phyloP scores from a whole-genome alignment of 2,888 invertebrate genomes.

The Leucoptera coffeella region DNA sequence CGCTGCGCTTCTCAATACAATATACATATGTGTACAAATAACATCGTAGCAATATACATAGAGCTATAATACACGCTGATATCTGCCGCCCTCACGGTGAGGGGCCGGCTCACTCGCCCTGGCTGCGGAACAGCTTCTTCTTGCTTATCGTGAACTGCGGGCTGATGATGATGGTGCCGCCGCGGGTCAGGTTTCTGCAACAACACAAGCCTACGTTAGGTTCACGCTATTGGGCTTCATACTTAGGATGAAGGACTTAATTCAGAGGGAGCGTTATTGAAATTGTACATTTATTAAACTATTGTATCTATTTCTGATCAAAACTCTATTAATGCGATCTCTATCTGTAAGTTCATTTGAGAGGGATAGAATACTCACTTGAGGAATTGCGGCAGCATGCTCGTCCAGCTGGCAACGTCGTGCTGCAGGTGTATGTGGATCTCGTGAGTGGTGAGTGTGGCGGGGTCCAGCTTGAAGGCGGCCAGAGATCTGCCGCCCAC shows the following conservation, averaged over 20 bases:
- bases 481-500: slow-evolving; percentile 75
- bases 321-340: too few relatives aligned
- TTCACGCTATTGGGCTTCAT: slow-evolving; percentile 1
- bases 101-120: slow-evolving; percentile 51
- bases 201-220: slow-evolving; percentile 7
- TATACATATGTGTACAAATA: slow-evolving; percentile 52
- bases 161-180: slow-evolving; percentile 84
- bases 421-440: slow-evolving; percentile 83
- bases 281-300: too few relatives aligned
- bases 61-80: slow-evolving; percentile 48
- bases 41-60: too few relatives aligned
- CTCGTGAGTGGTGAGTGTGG: slow-evolving; percentile 86
- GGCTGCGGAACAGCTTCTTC: slow-evolving; percentile 83
- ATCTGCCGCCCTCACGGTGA: too few relatives aligned
- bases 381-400: slow-evolving; percentile 81
- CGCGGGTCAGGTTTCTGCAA: slow-evolving; percentile 74
- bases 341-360: too few relatives aligned
- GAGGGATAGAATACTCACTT: slow-evolving; percentile 60
- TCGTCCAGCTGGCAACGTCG: slow-evolving; percentile 81
- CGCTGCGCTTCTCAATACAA: slow-evolving; percentile 53
- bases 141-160: slow-evolving; percentile 84
- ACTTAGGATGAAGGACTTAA: not conserved
- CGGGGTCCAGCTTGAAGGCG: slow-evolving; percentile 79
- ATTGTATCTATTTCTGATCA: too few relatives aligned
- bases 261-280: too few relatives aligned